Conservation (phyloP, 92 coral and sea anemone genomes). For the Ricordea florida region DNA sequence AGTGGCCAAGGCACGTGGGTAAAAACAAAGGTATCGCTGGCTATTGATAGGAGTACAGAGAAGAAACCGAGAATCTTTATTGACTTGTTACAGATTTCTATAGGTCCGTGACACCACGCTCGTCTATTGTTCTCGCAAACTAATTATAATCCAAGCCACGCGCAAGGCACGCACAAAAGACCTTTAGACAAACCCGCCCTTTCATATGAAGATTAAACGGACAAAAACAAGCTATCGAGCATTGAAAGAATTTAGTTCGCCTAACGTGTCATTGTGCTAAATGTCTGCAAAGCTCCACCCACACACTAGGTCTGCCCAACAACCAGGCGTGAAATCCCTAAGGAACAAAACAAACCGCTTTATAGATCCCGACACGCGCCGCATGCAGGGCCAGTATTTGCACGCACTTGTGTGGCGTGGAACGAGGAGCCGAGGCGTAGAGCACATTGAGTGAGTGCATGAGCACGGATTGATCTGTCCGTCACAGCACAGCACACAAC, state of each 20-base stretch:
- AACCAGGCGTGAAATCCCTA: slow-evolving; percentile 85
- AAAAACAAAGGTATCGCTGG: slow-evolving; percentile 1
- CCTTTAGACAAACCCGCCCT: slow-evolving; percentile 66
- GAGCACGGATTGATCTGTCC: neutral
- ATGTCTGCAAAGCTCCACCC: slow-evolving; percentile 70
- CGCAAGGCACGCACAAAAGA: slow-evolving; percentile 80
- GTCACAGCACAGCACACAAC: too few relatives aligned
- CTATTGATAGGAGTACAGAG: slow-evolving; percentile 40
- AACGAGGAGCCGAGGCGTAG: slow-evolving; percentile 28
- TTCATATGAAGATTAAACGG: slow-evolving; percentile 86
- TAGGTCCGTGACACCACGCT: slow-evolving; percentile 65
- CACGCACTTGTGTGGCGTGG: slow-evolving; percentile 68
- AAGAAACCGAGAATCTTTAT: slow-evolving; percentile 42
- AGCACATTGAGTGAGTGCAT: neutral
- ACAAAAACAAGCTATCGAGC: slow-evolving; percentile 77
- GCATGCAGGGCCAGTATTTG: slow-evolving; percentile 43
- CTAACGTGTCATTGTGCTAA: slow-evolving; percentile 70
- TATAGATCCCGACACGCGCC: slow-evolving; percentile 78
- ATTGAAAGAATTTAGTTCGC: slow-evolving; percentile 56
- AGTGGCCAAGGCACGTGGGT: slow-evolving; percentile 57
- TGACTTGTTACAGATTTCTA: slow-evolving; percentile 63
- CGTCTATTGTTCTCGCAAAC: slow-evolving; percentile 71
- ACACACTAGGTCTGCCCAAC: slow-evolving; percentile 59
- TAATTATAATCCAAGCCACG: slow-evolving; percentile 85
- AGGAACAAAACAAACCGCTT: slow-evolving; percentile 78